A percentile compares a stretch with the other conserved stretches of the same genome.
Evolutionary conservation across 2,113 vertebrate species (phyloP).

Genomic region (Ursus arctos): DNA sequence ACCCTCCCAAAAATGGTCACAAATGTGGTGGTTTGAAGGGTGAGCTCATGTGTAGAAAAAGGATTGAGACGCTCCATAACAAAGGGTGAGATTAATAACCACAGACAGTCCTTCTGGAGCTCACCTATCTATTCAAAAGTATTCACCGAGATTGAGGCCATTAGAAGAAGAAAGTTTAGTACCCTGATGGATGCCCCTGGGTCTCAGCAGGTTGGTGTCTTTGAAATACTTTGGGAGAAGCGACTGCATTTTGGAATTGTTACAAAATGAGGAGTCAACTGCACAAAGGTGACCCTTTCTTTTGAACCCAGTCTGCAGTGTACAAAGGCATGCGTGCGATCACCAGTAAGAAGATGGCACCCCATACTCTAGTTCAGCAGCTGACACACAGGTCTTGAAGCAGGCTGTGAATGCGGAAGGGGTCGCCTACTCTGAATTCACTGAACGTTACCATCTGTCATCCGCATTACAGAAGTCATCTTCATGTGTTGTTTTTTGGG

Average conservation of each 20-base stretch:
- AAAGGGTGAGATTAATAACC: background rate
- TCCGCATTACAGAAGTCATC: background rate
- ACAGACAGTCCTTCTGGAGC: background rate
- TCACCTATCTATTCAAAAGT: background rate
- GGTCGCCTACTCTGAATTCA: background rate
- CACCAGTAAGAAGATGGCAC: background rate
- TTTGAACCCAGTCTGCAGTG: background rate
- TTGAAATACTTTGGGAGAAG: constrained; percentile 55
- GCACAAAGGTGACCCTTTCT: constrained; percentile 35
- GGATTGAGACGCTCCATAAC: background rate
- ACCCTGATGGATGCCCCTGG: background rate
- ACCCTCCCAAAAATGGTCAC: constrained; percentile 38
- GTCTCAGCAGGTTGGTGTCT: constrained; percentile 7
- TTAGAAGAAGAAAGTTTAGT: background rate
- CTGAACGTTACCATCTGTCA: background rate
- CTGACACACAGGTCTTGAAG: background rate
- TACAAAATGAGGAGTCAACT: background rate
- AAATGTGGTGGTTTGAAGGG: constrained; percentile 48
- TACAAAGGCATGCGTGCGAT: background rate
- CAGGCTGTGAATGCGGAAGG: background rate
- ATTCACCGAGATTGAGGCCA: background rate
- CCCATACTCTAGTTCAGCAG: background rate
- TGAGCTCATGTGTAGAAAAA: constrained; percentile 63
- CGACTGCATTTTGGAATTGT: constrained; percentile 23
- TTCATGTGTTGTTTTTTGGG: background rate